These are phyloP conservation scores for Limnephilus auricula DNA, from an alignment of 2,888 invertebrate genomes.

Conservation along the genomic window DNA sequence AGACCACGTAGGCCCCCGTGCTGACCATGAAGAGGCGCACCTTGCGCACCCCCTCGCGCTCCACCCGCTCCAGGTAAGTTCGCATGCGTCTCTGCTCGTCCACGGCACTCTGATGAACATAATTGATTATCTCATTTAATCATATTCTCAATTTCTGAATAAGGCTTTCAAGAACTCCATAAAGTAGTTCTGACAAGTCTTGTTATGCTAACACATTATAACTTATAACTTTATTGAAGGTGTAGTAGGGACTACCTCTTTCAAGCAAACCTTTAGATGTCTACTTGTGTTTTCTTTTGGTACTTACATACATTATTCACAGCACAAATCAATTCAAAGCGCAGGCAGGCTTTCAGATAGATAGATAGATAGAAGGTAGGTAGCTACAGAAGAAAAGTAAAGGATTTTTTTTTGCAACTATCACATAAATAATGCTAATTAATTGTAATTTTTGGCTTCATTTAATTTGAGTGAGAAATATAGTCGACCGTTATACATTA, in stretches of 20 bases:
- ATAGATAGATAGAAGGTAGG: not conserved
- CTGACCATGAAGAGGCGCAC: conserved; percentile 92
- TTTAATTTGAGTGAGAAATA: not conserved
- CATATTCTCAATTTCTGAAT: not conserved
- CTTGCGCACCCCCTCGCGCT: conserved; percentile 87
- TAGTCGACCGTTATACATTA: not conserved
- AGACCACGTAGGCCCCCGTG: conserved; percentile 89
- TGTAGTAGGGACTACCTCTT: not conserved
- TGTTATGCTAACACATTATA: too few relatives aligned
- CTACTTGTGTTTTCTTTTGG: not conserved
- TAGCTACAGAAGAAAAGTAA: not conserved
- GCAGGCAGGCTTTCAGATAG: not conserved
- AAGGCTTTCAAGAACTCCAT: not conserved
- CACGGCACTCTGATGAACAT: conserved; percentile 74
- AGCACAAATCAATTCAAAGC: not conserved
- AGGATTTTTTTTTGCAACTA: not conserved
- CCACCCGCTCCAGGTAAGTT: conserved; percentile 87
- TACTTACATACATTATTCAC: not conserved
- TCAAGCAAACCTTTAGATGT: not conserved
- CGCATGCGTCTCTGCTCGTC: conserved; percentile 87
- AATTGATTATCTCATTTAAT: conserved; percentile 49
- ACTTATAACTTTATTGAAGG: not conserved
- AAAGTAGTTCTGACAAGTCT: too few relatives aligned
- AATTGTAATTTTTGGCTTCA: not conserved
- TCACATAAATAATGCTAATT: not conserved